Conservation (phyloP, 2,797 vertebrate genomes). For the Hemibagrus guttatus region DNA sequence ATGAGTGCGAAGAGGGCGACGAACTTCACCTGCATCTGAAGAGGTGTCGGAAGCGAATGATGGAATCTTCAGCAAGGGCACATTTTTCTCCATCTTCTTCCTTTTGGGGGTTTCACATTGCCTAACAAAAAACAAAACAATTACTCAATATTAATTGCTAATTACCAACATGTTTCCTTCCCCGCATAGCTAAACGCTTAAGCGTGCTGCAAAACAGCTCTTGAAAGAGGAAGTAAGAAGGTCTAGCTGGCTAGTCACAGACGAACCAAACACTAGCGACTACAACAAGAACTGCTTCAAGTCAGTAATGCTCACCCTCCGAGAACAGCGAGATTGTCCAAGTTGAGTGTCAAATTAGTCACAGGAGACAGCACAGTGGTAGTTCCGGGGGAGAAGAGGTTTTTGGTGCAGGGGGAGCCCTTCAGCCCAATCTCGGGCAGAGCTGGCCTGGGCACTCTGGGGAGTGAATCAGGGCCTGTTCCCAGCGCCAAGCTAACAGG, state of each 20-base stretch:
- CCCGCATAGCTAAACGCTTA: background rate
- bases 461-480: slow-evolving; percentile 66
- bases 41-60: slow-evolving; percentile 86
- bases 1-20: no score
- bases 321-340: slow-evolving; percentile 82
- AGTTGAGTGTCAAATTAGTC: slow-evolving; percentile 81
- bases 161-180: background rate
- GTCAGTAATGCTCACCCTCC: slow-evolving; percentile 73
- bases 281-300: background rate
- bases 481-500: slow-evolving; percentile 56
- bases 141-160: background rate
- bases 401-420: slow-evolving; percentile 68
- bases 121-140: slow-evolving; percentile 54
- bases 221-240: background rate
- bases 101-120: slow-evolving; percentile 82
- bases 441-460: slow-evolving; percentile 61
- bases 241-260: background rate
- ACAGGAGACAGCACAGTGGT: slow-evolving; percentile 80
- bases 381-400: slow-evolving; percentile 73
- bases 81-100: slow-evolving; percentile 61
- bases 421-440: slow-evolving; percentile 61
- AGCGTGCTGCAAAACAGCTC: background rate
- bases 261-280: no score
- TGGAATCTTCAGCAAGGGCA: slow-evolving; percentile 72
- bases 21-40: slow-evolving; percentile 84